A percentile compares a stretch with the other conserved stretches of the same genome.
Conservation (phyloP, 2,797 vertebrate genomes). For the Rhinogobio ventralis region DNA sequence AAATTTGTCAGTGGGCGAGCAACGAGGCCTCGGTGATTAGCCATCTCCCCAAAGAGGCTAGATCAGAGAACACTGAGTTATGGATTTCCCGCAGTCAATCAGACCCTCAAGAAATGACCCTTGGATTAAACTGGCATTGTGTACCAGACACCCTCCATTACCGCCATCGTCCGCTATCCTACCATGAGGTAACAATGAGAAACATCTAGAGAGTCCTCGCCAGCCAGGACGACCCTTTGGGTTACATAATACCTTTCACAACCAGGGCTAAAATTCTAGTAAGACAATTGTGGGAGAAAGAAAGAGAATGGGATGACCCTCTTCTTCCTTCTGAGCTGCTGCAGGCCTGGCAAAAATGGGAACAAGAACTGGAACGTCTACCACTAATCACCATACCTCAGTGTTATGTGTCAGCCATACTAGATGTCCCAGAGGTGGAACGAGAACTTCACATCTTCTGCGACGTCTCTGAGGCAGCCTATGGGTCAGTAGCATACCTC, state of each 20-base stretch:
- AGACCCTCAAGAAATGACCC: background rate
- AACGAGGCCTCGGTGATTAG: background rate
- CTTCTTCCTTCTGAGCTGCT: background rate
- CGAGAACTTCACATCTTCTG: slow-evolving; percentile 2
- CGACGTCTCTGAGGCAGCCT: background rate
- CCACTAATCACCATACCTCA: background rate
- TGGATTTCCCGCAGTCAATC: background rate
- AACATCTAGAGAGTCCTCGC: slow-evolving; percentile 3
- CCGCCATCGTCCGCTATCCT: background rate
- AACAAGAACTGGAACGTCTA: background rate
- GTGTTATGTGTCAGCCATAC: background rate
- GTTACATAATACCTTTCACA: slow-evolving; percentile 29
- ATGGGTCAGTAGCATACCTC: slow-evolving; percentile 5
- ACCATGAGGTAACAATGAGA: slow-evolving; percentile 8
- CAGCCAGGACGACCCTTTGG: slow-evolving; percentile 23
- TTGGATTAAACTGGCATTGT: slow-evolving; percentile 23
- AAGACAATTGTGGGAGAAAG: background rate
- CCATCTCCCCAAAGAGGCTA: background rate
- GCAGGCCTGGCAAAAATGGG: background rate
- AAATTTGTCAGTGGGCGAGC: slow-evolving; percentile 18
- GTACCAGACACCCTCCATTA: slow-evolving; percentile 4
- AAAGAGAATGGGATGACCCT: background rate
- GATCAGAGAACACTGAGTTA: background rate
- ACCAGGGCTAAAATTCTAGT: slow-evolving; percentile 38
- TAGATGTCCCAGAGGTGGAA: background rate